Evolutionary conservation across 2,113 vertebrate species (phyloP).

Genomic region (Stigmatopora nigra): DNA sequence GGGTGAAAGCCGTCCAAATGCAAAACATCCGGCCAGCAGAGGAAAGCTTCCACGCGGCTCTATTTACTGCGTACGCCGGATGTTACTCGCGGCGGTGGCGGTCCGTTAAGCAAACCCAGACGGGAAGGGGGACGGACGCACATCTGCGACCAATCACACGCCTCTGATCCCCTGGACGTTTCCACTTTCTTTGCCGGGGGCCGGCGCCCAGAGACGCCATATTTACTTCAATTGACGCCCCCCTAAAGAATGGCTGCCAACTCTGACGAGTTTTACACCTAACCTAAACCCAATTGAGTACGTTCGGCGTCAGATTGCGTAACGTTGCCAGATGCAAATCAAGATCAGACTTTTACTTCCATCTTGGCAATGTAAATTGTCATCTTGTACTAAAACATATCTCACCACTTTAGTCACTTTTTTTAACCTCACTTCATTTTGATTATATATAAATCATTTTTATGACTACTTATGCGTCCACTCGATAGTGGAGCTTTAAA

Average conservation of each 20-base stretch:
- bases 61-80: constrained; percentile 72
- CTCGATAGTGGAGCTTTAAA: too few species aligned
- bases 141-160: constrained; percentile 73
- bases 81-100: constrained; percentile 65
- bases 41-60: constrained; percentile 57
- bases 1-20: constrained; percentile 14
- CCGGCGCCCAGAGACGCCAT: constrained; percentile 55
- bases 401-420: too few species aligned
- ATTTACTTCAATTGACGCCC: constrained; percentile 73
- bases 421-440: too few species aligned
- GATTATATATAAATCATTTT: too few species aligned
- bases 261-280: too few species aligned
- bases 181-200: constrained; percentile 66
- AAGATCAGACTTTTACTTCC: too few species aligned
- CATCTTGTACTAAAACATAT: too few species aligned
- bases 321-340: too few species aligned
- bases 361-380: too few species aligned
- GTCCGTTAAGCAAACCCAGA: constrained; percentile 69
- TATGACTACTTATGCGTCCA: too few species aligned
- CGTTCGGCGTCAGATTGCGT: too few species aligned
- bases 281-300: too few species aligned
- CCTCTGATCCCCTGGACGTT: constrained; percentile 54
- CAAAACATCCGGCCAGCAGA: constrained; percentile 52
- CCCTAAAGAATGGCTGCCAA: constrained; percentile 62
- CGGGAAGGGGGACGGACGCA: constrained; percentile 47